phyloP scores from a whole-genome alignment of 2,888 invertebrate genomes.

The Andrena flavipes region DNA sequence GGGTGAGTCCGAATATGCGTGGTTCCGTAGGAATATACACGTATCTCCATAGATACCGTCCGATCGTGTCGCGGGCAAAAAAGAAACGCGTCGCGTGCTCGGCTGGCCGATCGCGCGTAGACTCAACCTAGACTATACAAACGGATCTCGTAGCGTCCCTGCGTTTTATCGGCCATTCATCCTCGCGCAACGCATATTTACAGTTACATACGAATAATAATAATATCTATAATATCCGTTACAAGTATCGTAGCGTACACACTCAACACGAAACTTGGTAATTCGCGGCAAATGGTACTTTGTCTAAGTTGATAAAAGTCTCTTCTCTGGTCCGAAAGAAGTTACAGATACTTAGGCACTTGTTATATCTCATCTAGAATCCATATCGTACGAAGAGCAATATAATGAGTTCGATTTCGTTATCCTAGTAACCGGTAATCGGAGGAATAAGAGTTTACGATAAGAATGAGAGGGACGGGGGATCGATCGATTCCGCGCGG shows the following conservation, averaged over 20 bases:
- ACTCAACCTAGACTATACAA: conserved; percentile 41
- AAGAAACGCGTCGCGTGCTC: background rate
- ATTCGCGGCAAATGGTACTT: conserved; percentile 76
- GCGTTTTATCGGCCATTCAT: conserved; percentile 62
- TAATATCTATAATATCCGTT: conserved; percentile 49
- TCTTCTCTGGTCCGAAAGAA: conserved; percentile 84
- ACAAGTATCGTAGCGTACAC: conserved; percentile 62
- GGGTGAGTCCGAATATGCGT: background rate
- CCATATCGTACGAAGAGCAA: conserved; percentile 76
- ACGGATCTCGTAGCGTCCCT: conserved; percentile 50
- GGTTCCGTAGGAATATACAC: background rate
- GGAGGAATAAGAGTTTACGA: conserved; percentile 59
- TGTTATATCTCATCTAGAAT: conserved; percentile 82
- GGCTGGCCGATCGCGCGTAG: conserved; percentile 19
- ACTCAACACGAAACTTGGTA: conserved; percentile 60
- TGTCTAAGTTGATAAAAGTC: conserved; percentile 82
- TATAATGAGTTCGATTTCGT: conserved; percentile 70
- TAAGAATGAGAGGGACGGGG: conserved; percentile 61
- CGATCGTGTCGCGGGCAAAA: conserved; percentile 7
- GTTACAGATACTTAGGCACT: conserved; percentile 84
- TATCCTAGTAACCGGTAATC: conserved; percentile 66
- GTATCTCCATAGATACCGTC: background rate
- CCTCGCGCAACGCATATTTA: conserved; percentile 67
- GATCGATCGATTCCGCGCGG: conserved; percentile 25
- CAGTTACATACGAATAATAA: conserved; percentile 62